Evolutionary conservation across 2,888 invertebrate genomes (phyloP), one percentile per base, ranked within the genome.

Genomic region (Epinotia demarniana): DNA sequence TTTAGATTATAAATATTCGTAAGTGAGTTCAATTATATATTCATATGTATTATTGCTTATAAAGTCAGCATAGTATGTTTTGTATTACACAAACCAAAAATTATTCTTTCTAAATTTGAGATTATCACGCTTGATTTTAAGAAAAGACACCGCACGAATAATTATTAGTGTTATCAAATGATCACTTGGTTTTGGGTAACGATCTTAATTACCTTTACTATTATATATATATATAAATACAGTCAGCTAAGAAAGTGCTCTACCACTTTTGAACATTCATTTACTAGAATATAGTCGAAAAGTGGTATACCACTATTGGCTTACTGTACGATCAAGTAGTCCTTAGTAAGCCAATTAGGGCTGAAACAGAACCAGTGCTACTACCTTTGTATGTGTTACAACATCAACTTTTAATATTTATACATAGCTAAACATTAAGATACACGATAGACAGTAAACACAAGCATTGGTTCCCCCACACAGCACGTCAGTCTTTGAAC

Each of bases 401-500:
- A 75, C 75, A 70, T 67, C 61, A 67, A 71, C 66, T 27, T 64
- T 71, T 53, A 55, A 71, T 55, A 75, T 55, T 55, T 60, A 57
- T 72, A 67, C 57, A 66, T 66, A 68, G 61, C 72, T 75, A 72
- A 60, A 70, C 49, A 75, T 72, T 67, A 71, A 66, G 60, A 72
- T 72, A 67, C 58, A 75, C 62, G 27, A 75, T 71, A 75, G 71
- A 75, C 71, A 72, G 71, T 75, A 85, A 79, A 77, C 79, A 80
- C 77, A 80, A 80, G 76, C 77, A 80, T 84, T 84, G 85, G 83
- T 86, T 87, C 86, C 88, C 89, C 88, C 89, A 90, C 89, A 89
- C 86, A 89, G 82, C 82, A 86, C 85, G 83, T 92, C 92, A 92
- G 92, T 92, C 92, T 92, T 92, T 89, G 85, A 87, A 90, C 89